Base-by-base conservation (phyloP, 2,888 invertebrate species). In the Sisyra nigra region DNA sequence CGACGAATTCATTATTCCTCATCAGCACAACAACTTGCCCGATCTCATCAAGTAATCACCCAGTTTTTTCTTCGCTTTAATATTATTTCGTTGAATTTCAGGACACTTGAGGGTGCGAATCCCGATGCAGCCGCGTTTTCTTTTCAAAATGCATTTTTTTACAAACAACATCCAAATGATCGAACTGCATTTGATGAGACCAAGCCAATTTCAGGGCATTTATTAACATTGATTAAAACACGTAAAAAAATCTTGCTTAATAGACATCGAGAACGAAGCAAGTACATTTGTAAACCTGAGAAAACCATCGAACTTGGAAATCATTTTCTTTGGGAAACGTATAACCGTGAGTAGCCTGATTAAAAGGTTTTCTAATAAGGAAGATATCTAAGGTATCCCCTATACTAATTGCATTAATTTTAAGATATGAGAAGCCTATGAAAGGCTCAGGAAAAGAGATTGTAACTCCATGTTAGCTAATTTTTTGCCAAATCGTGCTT, bases 231-330 rank as follows among this genome's bases (percentile, higher is more conserved):
- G 47, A 72, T 76, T 47, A 89, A 92, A 59, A 91, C 91, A 0
- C 71, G 76, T 7, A 70, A 86, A 19, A 79, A 85, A 56, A 75
- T 76, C 34, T 82, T 85, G 54, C 71, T 91, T 15, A 89, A 89
- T 64, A 86, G 87, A 1, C 84, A 91, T 54, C 89, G 89, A 56
- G 87, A 89, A 60, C 76, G 91, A 45, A 89, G 89, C 49, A 92
- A 93, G 60, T 92, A 88, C 59, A 83, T 89, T 48, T 80, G 89
- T 55, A 72, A 80, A 48, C 88, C 91, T 7, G 79, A 81, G 48
- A 72, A 79, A 43, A 84, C 88, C 1, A 79, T 89, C 8, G 89
- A 91, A 61, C 82, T 88, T 11, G 92, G 92, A 2, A 92, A 92
- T 65, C 91, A 92, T 61, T 91, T 91, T 59, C 80, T 91, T 13